These are phyloP conservation scores for Galleria mellonella DNA, from an alignment of 1,140 invertebrate species.

Conservation along the genomic window DNA sequence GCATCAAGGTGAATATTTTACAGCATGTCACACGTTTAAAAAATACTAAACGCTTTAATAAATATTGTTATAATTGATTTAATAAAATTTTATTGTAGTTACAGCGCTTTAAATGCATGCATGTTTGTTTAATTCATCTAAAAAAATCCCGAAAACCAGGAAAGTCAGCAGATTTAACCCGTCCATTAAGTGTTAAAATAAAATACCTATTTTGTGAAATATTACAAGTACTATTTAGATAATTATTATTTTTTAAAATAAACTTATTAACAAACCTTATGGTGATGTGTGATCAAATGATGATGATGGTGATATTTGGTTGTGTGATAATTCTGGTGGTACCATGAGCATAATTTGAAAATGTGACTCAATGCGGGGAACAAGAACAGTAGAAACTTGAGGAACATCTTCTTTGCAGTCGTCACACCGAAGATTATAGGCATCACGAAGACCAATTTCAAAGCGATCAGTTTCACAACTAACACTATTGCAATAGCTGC, in stretches of 20 bases:
- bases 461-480: conserved; percentile 85
- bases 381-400: conserved; percentile 86
- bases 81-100: no score
- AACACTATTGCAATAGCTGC: conserved; percentile 83
- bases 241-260: neutral
- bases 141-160: no score
- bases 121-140: no score
- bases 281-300: conserved; percentile 80
- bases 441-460: conserved; percentile 84
- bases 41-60: no score
- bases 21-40: no score
- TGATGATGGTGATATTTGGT: conserved; percentile 88
- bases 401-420: conserved; percentile 86
- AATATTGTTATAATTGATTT: no score
- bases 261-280: conserved; percentile 63
- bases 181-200: no score
- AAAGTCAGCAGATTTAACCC: no score
- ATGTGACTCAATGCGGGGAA: conserved; percentile 87
- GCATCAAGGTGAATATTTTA: no score
- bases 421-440: conserved; percentile 84
- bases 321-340: conserved; percentile 80
- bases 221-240: no score
- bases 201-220: no score
- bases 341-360: conserved; percentile 89
- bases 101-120: no score